Conservation (phyloP, 2,797 vertebrate genomes). For the Pipistrellus pipistrellus region DNA sequence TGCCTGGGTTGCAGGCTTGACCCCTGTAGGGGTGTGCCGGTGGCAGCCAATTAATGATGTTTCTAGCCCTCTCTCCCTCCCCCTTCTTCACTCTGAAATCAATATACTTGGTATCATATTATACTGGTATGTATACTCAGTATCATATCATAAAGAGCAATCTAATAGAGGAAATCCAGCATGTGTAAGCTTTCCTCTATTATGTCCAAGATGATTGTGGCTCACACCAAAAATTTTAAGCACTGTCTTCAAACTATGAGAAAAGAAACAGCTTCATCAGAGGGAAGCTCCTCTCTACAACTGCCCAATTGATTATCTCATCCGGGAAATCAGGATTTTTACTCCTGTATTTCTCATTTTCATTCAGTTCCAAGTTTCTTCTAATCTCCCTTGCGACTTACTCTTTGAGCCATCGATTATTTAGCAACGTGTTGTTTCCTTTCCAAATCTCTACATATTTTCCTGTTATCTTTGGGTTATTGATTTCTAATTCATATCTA, state of each 20-base stretch:
- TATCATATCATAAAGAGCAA: not conserved
- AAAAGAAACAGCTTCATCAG: not conserved
- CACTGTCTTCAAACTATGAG: not conserved
- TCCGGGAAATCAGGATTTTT: not conserved
- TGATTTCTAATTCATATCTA: conserved; percentile 17
- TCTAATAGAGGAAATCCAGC: not conserved
- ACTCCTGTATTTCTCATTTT: not conserved
- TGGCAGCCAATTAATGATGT: too few relatives aligned
- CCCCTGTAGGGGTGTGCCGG: too few relatives aligned
- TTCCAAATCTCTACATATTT: not conserved
- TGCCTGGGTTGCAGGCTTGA: too few relatives aligned
- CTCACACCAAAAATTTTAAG: not conserved
- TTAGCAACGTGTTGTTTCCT: not conserved
- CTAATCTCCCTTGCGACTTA: not conserved
- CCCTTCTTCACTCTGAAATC: too few relatives aligned
- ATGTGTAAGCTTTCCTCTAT: not conserved
- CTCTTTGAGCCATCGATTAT: not conserved
- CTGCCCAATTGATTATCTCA: not conserved
- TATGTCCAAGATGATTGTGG: not conserved
- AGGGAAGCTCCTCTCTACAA: not conserved
- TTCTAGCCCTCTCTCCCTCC: too few relatives aligned
- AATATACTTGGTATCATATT: too few relatives aligned
- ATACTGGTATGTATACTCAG: too few relatives aligned
- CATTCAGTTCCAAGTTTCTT: not conserved
- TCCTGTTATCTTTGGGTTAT: not conserved